Evolutionary conservation across 1,140 invertebrate genomes (phyloP).

Genomic region (Leptinotarsa defecta): DNA sequence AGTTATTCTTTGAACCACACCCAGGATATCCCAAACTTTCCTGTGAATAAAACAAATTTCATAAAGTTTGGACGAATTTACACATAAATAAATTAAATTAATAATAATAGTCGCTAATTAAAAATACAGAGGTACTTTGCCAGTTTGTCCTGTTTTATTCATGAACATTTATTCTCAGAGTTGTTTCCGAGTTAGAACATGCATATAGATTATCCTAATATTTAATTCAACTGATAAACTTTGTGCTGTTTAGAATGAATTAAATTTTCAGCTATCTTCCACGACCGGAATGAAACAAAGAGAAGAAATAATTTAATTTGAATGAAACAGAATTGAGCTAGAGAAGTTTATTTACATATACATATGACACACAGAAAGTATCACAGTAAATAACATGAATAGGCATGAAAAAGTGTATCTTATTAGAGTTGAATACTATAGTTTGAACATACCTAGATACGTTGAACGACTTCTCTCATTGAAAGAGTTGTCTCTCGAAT

Average conservation of each 20-base stretch:
- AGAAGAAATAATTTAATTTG: background rate
- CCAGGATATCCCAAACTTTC: conserved; percentile 39
- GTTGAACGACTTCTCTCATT: too few species aligned
- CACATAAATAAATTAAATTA: conserved; percentile 44
- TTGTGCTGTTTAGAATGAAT: background rate
- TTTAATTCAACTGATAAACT: conserved; percentile 12
- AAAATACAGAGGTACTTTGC: conserved; percentile 29
- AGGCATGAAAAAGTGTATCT: too few species aligned
- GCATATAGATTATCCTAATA: conserved; percentile 17
- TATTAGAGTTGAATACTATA: too few species aligned
- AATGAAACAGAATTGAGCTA: background rate
- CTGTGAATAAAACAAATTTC: conserved; percentile 40
- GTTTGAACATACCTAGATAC: too few species aligned
- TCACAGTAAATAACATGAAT: too few species aligned
- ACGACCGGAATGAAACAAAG: background rate
- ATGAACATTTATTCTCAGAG: conserved; percentile 24
- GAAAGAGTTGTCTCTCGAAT: too few species aligned
- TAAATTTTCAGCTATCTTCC: background rate
- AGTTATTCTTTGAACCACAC: conserved; percentile 54
- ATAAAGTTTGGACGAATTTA: conserved; percentile 37
- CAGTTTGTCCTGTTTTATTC: conserved; percentile 19
- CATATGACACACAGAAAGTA: too few species aligned
- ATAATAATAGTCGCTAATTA: conserved; percentile 37
- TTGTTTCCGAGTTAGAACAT: conserved; percentile 32
- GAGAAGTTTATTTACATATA: too few species aligned